These are phyloP conservation scores for Ephydatia muelleri DNA, from an alignment of 37 sponge, comb jelly and placozoan genomes.

Conservation along the genomic window DNA sequence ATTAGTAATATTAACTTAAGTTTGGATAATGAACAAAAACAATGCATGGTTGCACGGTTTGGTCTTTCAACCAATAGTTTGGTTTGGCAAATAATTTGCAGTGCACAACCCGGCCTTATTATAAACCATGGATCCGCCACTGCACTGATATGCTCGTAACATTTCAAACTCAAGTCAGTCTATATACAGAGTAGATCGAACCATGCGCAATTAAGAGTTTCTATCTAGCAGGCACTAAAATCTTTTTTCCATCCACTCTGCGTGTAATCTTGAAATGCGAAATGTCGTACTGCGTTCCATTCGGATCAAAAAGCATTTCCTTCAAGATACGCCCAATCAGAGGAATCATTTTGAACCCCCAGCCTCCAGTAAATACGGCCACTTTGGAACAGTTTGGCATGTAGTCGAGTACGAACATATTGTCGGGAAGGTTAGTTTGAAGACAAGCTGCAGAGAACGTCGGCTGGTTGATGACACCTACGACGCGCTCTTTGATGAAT, in stretches of 20 bases:
- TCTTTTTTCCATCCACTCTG: background rate
- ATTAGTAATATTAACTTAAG: background rate
- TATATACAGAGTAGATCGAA: no score
- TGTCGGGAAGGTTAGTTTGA: constrained; percentile 33
- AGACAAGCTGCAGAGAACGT: constrained; percentile 22
- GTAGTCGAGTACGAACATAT: constrained; percentile 29
- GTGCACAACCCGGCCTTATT: background rate
- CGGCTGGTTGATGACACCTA: constrained; percentile 21
- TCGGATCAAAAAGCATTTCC: constrained; percentile 18
- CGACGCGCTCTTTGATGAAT: constrained; percentile 17
- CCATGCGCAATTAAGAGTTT: no score
- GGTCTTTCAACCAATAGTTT: background rate
- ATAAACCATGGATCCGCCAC: constrained; percentile 2
- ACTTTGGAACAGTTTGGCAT: constrained; percentile 6
- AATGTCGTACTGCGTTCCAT: constrained; percentile 15
- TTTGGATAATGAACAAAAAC: background rate
- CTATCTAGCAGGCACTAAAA: no score
- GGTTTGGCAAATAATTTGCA: constrained; percentile 2
- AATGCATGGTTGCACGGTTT: background rate
- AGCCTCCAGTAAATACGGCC: constrained; percentile 24
- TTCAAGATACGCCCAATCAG: constrained; percentile 24
- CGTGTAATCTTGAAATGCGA: constrained; percentile 32
- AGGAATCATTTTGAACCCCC: constrained; percentile 24
- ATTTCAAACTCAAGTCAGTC: background rate
- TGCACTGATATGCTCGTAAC: constrained; percentile 13